Percentiles rank a stretch among this genome's conserved stretches.
Evolutionary conservation across 1,140 invertebrate species (phyloP).

Genomic region (Lepidurus couesii): DNA sequence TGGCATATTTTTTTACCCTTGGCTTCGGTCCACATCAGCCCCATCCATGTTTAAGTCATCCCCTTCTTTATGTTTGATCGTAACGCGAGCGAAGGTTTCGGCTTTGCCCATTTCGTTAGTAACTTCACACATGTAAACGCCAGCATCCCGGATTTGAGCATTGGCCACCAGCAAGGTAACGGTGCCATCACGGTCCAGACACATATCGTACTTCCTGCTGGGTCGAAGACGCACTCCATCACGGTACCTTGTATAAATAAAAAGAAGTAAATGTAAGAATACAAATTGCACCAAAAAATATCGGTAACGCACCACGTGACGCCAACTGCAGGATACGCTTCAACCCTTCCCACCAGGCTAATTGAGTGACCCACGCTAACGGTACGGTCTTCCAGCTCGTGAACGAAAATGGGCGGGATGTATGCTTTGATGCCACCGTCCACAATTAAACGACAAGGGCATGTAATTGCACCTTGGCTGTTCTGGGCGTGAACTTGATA

Average conservation of each 20-base stretch:
- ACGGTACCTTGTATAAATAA: conserved; percentile 51
- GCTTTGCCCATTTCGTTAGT: conserved; percentile 63
- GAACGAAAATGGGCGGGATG: conserved; percentile 67
- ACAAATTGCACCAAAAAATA: background rate
- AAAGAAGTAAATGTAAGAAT: background rate
- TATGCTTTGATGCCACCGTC: conserved; percentile 77
- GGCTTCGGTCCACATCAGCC: conserved; percentile 11
- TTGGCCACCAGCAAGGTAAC: conserved; percentile 65
- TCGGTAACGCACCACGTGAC: conserved; percentile 62
- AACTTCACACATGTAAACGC: conserved; percentile 79
- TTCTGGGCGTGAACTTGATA: conserved; percentile 78
- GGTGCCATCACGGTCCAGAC: conserved; percentile 68
- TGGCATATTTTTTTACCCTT: background rate
- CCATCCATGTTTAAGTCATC: background rate
- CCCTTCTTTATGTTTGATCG: conserved; percentile 1
- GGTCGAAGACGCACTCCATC: conserved; percentile 65
- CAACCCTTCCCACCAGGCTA: conserved; percentile 61
- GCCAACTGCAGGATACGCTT: conserved; percentile 73
- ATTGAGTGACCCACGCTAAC: conserved; percentile 57
- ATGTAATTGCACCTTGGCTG: conserved; percentile 72
- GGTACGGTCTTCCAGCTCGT: conserved; percentile 53
- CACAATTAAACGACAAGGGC: conserved; percentile 70
- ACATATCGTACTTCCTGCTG: conserved; percentile 64
- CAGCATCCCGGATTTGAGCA: conserved; percentile 63
- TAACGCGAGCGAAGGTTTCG: conserved; percentile 22